These are phyloP conservation scores for Pseudococcus viburni DNA, from an alignment of 2,888 invertebrate species.

Conservation along the genomic window DNA sequence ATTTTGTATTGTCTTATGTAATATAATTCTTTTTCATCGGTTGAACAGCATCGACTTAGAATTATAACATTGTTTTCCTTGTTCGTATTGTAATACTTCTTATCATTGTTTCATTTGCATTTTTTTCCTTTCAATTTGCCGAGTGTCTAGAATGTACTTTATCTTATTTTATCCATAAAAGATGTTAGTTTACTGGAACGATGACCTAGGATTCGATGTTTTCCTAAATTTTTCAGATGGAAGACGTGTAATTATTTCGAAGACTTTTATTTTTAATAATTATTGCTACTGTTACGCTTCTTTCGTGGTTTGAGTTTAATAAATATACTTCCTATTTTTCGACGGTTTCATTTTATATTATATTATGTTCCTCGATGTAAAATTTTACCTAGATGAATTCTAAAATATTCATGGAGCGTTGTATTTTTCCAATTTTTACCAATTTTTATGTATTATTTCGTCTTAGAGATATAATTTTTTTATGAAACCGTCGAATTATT, in stretches of 20 bases:
- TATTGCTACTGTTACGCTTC: background rate
- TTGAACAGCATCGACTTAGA: background rate
- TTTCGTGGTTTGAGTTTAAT: background rate
- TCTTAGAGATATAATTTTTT: background rate
- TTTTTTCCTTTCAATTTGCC: background rate
- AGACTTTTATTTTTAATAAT: background rate
- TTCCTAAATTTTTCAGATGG: background rate
- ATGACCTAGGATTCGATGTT: background rate
- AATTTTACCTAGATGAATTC: background rate
- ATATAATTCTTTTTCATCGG: background rate
- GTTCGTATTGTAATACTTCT: background rate
- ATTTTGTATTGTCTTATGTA: conserved; percentile 10
- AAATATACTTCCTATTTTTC: background rate
- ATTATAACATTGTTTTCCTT: background rate
- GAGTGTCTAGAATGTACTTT: background rate
- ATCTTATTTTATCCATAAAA: background rate
- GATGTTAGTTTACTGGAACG: background rate
- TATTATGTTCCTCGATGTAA: background rate
- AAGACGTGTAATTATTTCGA: background rate
- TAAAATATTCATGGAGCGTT: conserved; percentile 3
- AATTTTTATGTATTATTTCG: background rate
- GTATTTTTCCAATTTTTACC: background rate
- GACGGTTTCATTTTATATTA: background rate
- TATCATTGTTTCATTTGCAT: background rate
- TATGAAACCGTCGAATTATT: background rate